Conservation (phyloP, 1,140 invertebrate genomes). For the Caenorhabditis briggsae region DNA sequence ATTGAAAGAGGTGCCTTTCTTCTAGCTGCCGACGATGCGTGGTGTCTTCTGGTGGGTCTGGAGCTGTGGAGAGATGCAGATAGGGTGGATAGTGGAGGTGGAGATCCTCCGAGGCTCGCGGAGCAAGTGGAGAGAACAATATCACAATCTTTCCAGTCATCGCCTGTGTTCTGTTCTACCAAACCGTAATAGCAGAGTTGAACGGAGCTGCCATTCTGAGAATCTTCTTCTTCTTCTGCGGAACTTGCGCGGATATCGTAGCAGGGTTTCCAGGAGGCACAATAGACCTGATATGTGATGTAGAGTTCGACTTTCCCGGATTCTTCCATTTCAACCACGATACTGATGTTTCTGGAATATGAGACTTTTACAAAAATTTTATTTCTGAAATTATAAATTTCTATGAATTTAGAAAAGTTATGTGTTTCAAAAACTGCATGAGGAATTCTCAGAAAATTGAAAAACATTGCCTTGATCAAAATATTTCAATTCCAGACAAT, state of each 20-base stretch:
- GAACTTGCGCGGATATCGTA: constrained; percentile 75
- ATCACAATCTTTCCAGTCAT: constrained; percentile 79
- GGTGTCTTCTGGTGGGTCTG: constrained; percentile 61
- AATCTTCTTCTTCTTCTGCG: constrained; percentile 58
- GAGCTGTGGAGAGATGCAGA: constrained; percentile 69
- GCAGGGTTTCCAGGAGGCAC: constrained; percentile 73
- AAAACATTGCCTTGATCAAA: too few species aligned
- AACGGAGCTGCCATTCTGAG: constrained; percentile 37
- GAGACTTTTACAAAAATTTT: background rate
- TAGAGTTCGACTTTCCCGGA: constrained; percentile 67
- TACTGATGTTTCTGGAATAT: constrained; percentile 69
- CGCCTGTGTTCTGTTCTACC: constrained; percentile 79
- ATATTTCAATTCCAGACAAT: too few species aligned
- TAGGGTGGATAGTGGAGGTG: constrained; percentile 76
- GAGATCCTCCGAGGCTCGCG: constrained; percentile 78
- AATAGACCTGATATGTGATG: constrained; percentile 75
- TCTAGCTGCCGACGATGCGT: constrained; percentile 28
- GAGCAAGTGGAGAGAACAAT: constrained; percentile 79
- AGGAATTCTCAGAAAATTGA: too few species aligned
- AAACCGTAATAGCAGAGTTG: constrained; percentile 79
- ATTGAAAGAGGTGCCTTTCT: constrained; percentile 64
- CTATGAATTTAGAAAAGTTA: too few species aligned
- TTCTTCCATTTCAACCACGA: constrained; percentile 71
- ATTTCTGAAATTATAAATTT: too few species aligned
- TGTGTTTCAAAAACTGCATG: too few species aligned